These are phyloP conservation scores for Tragelaphus buxtoni DNA, from an alignment of 2,113 vertebrate genomes.

Conservation along the genomic window DNA sequence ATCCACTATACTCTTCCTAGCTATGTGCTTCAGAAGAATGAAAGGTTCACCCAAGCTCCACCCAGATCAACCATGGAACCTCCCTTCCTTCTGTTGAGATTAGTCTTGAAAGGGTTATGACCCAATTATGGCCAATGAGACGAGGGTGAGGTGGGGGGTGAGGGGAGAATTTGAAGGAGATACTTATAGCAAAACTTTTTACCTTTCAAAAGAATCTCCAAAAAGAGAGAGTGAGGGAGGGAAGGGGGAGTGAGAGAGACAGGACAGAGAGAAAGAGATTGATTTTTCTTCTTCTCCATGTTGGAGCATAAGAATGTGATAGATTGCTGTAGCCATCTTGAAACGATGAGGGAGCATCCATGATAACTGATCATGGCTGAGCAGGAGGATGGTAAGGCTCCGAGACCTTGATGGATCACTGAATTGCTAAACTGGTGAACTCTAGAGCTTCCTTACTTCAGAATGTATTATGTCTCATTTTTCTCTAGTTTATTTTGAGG, in stretches of 20 bases:
- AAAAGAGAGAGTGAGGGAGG: not conserved
- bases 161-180: not conserved
- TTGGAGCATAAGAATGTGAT: not conserved
- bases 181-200: not conserved
- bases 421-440: not conserved
- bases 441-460: not conserved
- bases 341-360: not conserved
- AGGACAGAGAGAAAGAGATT: not conserved
- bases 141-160: fast-evolving
- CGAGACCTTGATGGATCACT: not conserved
- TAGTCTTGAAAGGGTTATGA: not conserved
- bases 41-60: not conserved
- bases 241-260: not conserved
- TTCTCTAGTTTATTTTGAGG: not conserved
- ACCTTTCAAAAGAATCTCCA: not conserved
- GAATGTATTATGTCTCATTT: not conserved
- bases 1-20: not conserved
- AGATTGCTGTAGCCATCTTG: not conserved
- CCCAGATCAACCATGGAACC: not conserved
- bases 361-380: not conserved
- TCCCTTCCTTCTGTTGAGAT: not conserved
- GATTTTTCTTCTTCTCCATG: not conserved
- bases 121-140: not conserved
- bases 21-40: not conserved
- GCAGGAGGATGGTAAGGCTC: not conserved